Evolutionary conservation across 2,113 vertebrate species (phyloP).

Genomic region (Seriola quinqueradiata): DNA sequence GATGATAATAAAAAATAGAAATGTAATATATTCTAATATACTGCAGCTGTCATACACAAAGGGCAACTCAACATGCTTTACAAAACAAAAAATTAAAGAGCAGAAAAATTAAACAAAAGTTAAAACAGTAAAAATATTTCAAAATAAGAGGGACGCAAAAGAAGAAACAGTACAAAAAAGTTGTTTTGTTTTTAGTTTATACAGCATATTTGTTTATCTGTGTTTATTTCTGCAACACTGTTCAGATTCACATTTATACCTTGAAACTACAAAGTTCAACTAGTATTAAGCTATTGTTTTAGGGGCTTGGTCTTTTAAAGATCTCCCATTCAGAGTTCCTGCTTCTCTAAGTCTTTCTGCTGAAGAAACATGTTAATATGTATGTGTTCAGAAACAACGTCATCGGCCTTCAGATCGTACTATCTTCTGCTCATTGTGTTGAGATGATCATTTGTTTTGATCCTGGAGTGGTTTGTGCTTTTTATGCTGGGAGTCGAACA

Average conservation of each 20-base stretch:
- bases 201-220: no score
- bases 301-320: background rate
- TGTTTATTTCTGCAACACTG: no score
- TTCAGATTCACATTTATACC: no score
- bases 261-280: no score
- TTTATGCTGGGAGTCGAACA: constrained; percentile 64
- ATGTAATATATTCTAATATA: background rate
- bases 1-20: background rate
- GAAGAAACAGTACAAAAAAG: background rate
- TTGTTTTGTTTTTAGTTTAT: no score
- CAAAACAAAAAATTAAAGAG: background rate
- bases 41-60: no score
- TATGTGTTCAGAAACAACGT: constrained; percentile 57
- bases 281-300: no score
- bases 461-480: constrained; percentile 48
- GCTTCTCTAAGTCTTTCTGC: background rate
- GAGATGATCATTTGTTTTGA: constrained; percentile 8
- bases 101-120: background rate
- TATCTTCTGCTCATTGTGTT: constrained; percentile 22
- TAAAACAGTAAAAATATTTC: background rate
- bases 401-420: background rate
- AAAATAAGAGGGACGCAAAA: background rate
- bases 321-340: background rate
- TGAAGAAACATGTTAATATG: background rate
- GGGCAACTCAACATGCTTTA: background rate